phyloP scores from a whole-genome alignment of 2,888 invertebrate species.

The Galerucella calmariensis region DNA sequence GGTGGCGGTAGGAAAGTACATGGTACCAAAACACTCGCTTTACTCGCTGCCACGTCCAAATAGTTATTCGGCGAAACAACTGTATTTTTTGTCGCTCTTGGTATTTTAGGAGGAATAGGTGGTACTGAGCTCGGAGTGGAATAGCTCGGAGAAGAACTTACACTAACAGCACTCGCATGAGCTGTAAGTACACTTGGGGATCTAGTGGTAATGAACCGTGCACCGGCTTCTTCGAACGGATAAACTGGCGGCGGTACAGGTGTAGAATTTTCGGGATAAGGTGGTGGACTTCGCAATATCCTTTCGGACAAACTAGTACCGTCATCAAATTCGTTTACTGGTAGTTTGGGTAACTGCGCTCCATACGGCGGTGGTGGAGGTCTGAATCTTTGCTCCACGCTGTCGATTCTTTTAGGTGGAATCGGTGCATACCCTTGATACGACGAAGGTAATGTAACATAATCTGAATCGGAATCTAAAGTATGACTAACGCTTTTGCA shows the following conservation, averaged over 20 bases:
- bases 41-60: constrained; percentile 71
- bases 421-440: constrained; percentile 70
- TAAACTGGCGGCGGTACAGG: constrained; percentile 71
- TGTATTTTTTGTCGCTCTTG: constrained; percentile 61
- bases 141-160: constrained; percentile 72
- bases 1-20: constrained; percentile 69
- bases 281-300: constrained; percentile 73
- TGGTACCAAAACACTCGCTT: constrained; percentile 65
- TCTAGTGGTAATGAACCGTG: constrained; percentile 80
- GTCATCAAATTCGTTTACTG: constrained; percentile 55
- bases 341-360: constrained; percentile 52
- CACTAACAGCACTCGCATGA: constrained; percentile 76
- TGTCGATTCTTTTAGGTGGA: constrained; percentile 77
- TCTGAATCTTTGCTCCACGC: constrained; percentile 65
- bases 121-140: constrained; percentile 65
- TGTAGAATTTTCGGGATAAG: constrained; percentile 69
- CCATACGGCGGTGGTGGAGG: constrained; percentile 66
- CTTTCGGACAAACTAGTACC: constrained; percentile 53
- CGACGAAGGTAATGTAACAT: constrained; percentile 78
- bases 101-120: constrained; percentile 65
- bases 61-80: constrained; percentile 73
- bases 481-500: constrained; percentile 85
- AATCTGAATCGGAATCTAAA: constrained; percentile 89
- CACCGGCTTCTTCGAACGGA: constrained; percentile 77
- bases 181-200: constrained; percentile 82